Conservation (phyloP, 2,113 vertebrate species). For the Percopsis transmontana region DNA sequence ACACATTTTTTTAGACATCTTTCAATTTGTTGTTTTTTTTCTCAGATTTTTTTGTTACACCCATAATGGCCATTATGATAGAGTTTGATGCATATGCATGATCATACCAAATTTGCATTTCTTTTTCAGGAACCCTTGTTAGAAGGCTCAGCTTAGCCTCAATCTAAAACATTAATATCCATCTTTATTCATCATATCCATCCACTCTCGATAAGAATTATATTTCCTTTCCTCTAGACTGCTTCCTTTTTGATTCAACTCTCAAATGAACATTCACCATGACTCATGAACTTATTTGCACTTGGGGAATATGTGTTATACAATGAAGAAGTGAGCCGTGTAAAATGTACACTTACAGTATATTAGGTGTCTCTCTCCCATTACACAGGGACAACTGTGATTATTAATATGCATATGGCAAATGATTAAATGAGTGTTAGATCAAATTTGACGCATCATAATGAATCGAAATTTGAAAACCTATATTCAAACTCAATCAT, state of each 20-base stretch:
- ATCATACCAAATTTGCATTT: no score
- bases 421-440: constrained; percentile 87
- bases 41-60: no score
- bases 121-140: no score
- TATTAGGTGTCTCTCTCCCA: constrained; percentile 40
- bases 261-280: background rate
- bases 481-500: constrained; percentile 89
- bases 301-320: constrained; percentile 34
- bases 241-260: background rate
- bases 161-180: no score
- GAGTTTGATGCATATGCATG: no score
- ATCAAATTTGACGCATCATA: constrained; percentile 90
- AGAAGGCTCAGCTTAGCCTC: no score
- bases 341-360: constrained; percentile 76
- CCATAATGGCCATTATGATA: no score
- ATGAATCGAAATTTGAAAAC: constrained; percentile 88
- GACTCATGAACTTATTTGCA: background rate
- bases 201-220: no score
- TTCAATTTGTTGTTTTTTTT: no score
- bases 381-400: constrained; percentile 85
- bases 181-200: no score
- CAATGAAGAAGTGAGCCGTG: constrained; percentile 73
- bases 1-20: no score
- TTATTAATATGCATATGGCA: constrained; percentile 90
- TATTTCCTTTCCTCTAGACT: no score